Percentiles rank a stretch among this genome's conserved stretches.
phyloP scores from a whole-genome alignment of 2,797 vertebrate species.

The Typhlichthys eigenmanni region DNA sequence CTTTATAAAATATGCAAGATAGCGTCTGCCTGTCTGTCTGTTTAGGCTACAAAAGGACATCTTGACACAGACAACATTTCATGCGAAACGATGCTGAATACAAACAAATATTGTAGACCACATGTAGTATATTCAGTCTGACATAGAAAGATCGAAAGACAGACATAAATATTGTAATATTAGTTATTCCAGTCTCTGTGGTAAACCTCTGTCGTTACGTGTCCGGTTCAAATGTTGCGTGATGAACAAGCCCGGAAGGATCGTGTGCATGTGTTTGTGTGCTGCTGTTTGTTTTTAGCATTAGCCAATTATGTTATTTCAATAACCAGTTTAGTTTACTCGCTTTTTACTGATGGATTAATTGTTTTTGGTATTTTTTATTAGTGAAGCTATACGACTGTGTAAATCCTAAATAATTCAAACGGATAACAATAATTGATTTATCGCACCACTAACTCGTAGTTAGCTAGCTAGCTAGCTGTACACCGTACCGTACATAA shows the following conservation, averaged over 20 bases:
- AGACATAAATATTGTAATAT: too few species aligned
- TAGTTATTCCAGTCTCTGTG: too few species aligned
- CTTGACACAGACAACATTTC: too few species aligned
- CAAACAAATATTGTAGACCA: too few species aligned
- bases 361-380: neutral
- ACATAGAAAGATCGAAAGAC: too few species aligned
- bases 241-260: neutral
- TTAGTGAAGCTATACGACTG: neutral
- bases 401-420: fast-evolving
- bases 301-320: neutral
- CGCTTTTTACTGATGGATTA: neutral
- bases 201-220: constrained; percentile 33
- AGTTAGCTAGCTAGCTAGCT: constrained; percentile 25
- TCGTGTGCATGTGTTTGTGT: constrained; percentile 20
- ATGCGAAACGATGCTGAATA: too few species aligned
- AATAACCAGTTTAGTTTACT: neutral
- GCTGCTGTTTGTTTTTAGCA: neutral
- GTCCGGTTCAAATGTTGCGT: constrained; percentile 14
- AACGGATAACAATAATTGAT: neutral
- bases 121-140: too few species aligned
- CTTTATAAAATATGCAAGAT: too few species aligned
- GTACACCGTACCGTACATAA: constrained; percentile 44
- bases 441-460: neutral
- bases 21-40: too few species aligned
- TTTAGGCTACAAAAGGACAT: too few species aligned